Conservation (phyloP, 2,113 vertebrate genomes). For the Pterophyllum scalare region DNA sequence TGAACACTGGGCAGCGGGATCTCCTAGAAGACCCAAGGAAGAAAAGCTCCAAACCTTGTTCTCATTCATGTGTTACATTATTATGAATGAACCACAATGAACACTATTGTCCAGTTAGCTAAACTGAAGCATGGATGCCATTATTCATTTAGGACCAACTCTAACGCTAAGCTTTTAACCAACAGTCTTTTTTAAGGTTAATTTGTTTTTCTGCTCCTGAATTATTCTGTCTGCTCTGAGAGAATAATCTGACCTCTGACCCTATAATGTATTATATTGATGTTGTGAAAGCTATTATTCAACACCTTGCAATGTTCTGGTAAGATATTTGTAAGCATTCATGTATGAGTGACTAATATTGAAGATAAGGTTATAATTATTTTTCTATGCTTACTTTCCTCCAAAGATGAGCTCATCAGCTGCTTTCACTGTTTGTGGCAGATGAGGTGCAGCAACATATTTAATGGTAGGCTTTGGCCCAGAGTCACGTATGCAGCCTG, state of each 20-base stretch:
- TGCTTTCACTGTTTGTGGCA: no score
- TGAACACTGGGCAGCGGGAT: not conserved
- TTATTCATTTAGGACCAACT: not conserved
- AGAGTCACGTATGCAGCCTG: no score
- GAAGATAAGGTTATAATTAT: no score
- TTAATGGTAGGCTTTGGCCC: no score
- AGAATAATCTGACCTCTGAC: not conserved
- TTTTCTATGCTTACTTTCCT: no score
- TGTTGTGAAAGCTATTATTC: not conserved
- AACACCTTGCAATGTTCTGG: no score
- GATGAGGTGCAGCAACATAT: no score
- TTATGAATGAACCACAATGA: not conserved
- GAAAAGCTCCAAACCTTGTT: not conserved
- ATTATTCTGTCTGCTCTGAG: not conserved
- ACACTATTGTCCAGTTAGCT: not conserved
- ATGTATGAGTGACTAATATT: no score
- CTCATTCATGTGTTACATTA: not conserved
- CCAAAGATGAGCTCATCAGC: no score
- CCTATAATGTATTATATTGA: not conserved
- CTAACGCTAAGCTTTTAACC: not conserved
- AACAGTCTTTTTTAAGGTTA: not conserved
- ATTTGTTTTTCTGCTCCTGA: not conserved
- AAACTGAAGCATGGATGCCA: accelerated
- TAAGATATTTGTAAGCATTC: no score
- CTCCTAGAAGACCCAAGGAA: not conserved